These are phyloP conservation scores for Schizaphis graminum DNA, from an alignment of 2,888 invertebrate genomes.

Conservation along the genomic window DNA sequence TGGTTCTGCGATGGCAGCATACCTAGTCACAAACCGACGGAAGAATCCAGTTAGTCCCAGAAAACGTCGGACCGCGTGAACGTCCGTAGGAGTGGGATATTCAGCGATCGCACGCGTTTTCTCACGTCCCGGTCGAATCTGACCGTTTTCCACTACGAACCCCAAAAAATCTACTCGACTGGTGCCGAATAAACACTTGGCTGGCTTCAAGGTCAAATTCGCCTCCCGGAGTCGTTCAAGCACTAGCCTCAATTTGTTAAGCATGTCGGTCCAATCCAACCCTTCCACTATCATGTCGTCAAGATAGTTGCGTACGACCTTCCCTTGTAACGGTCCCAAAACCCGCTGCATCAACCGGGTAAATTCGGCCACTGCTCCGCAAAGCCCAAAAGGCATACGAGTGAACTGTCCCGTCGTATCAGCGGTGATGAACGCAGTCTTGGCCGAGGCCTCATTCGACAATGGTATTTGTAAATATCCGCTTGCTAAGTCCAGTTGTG, in stretches of 20 bases:
- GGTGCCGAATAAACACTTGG: background rate
- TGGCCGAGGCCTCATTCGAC: background rate
- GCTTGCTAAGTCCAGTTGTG: slow-evolving; percentile 32
- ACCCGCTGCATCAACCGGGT: slow-evolving; percentile 66
- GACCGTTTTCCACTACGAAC: background rate
- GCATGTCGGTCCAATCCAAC: background rate
- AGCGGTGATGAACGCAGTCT: slow-evolving; percentile 14
- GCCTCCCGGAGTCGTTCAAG: background rate
- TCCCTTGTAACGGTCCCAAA: background rate
- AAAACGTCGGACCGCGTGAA: background rate
- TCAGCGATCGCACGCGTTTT: slow-evolving; percentile 2
- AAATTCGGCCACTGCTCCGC: slow-evolving; percentile 15
- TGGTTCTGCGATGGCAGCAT: background rate
- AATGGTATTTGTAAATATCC: slow-evolving; percentile 44
- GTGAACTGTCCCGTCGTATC: slow-evolving; percentile 30
- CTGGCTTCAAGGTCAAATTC: background rate
- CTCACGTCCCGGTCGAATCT: background rate
- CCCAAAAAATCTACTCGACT: slow-evolving; percentile 7
- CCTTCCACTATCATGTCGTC: background rate
- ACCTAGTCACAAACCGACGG: background rate
- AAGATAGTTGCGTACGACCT: background rate
- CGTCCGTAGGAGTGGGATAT: background rate
- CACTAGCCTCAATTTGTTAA: background rate
- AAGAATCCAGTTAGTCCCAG: slow-evolving; percentile 47
- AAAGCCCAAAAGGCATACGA: slow-evolving; percentile 1